Percentiles rank a stretch among this genome's conserved stretches.
Conservation (phyloP, 2,113 vertebrate species). For the Aegypius monachus region DNA sequence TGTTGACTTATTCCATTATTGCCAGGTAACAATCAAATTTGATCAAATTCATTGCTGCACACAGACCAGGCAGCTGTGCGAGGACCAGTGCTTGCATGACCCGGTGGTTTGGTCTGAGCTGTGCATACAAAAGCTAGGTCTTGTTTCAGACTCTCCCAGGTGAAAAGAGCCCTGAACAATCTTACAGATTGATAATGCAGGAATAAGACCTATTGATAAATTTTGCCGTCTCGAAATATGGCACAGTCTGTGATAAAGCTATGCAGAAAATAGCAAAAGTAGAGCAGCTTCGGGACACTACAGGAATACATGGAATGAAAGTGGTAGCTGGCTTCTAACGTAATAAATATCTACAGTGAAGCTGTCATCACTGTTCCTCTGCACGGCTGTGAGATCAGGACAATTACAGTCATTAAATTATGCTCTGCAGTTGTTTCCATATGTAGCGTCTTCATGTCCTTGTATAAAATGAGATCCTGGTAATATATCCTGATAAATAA, state of each 20-base stretch:
- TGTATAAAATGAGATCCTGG: not conserved
- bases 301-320: not conserved
- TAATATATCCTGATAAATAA: not conserved
- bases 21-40: not conserved
- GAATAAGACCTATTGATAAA: not conserved
- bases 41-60: not conserved
- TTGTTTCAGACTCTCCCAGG: not conserved
- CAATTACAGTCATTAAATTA: not conserved
- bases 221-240: not conserved
- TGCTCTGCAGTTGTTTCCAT: not conserved
- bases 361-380: not conserved
- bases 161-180: not conserved
- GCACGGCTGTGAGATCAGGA: not conserved
- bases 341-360: not conserved
- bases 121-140: accelerated
- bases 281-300: not conserved
- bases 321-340: not conserved
- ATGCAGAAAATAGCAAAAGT: not conserved
- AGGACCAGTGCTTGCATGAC: not conserved
- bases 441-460: not conserved
- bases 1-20: not conserved
- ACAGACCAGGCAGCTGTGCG: not conserved
- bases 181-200: not conserved
- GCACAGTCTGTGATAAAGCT: not conserved
- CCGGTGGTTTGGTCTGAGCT: not conserved